Percentiles rank a stretch among this genome's conserved stretches.
These are phyloP conservation scores for Ophion slaviceki DNA, from an alignment of 2,888 invertebrate genomes.

Conservation along the genomic window DNA sequence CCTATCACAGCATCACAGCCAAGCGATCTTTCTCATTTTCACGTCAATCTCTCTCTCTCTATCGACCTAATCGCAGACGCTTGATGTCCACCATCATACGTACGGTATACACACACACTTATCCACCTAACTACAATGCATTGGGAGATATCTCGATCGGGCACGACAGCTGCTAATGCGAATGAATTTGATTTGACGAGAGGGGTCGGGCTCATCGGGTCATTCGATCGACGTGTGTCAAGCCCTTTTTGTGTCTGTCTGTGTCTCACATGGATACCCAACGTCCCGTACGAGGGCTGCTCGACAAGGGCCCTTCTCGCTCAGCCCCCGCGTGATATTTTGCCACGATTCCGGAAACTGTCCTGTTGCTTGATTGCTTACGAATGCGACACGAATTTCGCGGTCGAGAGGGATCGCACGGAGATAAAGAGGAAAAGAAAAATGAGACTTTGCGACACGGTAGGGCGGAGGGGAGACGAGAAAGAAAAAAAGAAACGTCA, in stretches of 20 bases:
- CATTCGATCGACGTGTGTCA: conserved; percentile 21
- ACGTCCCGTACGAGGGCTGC: conserved; percentile 32
- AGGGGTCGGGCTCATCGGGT: conserved; percentile 48
- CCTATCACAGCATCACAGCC: conserved; percentile 11
- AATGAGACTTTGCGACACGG: conserved; percentile 42
- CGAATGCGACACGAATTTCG: conserved; percentile 76
- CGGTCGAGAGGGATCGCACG: conserved; percentile 61
- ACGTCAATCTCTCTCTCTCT: conserved; percentile 48
- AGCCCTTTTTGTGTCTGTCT: background rate
- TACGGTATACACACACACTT: conserved; percentile 1
- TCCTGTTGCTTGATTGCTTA: conserved; percentile 74
- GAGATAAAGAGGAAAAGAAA: conserved; percentile 55
- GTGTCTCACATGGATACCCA: conserved; percentile 15
- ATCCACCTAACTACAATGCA: conserved; percentile 40
- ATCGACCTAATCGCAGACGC: conserved; percentile 48
- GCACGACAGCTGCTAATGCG: conserved; percentile 79
- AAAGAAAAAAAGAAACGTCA: conserved; percentile 14
- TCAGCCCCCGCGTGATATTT: background rate
- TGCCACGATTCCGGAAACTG: conserved; percentile 66
- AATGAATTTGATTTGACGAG: conserved; percentile 75
- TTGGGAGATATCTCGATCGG: conserved; percentile 71
- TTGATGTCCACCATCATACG: background rate
- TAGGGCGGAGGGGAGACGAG: background rate
- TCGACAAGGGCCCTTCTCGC: conserved; percentile 34
- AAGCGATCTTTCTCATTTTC: conserved; percentile 39